phyloP scores from a whole-genome alignment of 2,113 vertebrate genomes.

The Macrotis lagotis region DNA sequence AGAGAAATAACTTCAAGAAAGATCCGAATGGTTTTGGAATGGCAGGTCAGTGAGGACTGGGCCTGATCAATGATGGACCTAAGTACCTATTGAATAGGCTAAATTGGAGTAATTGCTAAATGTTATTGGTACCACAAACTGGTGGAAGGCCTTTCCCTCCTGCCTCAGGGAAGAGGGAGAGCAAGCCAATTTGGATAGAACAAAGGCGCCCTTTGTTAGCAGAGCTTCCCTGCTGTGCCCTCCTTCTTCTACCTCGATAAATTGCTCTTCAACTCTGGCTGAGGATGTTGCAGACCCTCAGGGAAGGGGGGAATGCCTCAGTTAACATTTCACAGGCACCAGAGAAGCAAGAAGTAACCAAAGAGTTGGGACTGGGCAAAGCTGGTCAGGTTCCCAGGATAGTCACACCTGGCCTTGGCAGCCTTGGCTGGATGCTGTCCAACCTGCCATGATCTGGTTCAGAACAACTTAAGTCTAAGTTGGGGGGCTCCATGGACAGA shows the following conservation, averaged over 20 bases:
- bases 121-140: background rate
- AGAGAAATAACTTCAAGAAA: background rate
- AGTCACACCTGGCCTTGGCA: background rate
- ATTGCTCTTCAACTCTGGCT: background rate
- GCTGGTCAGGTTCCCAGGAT: accelerated
- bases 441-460: background rate
- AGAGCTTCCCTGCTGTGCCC: background rate
- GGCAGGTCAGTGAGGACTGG: background rate
- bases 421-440: background rate
- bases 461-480: background rate
- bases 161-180: background rate
- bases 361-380: background rate
- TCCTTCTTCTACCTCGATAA: background rate
- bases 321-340: constrained; percentile 1
- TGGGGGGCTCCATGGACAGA: background rate
- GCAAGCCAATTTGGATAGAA: background rate
- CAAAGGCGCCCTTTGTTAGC: background rate
- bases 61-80: no score
- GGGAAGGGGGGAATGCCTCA: background rate
- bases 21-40: background rate
- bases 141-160: background rate
- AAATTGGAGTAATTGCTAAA: background rate
- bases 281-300: background rate
- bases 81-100: no score
- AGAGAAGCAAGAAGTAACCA: accelerated